Conservation (phyloP, 2,797 vertebrate genomes). For the Propithecus perrieri region DNA sequence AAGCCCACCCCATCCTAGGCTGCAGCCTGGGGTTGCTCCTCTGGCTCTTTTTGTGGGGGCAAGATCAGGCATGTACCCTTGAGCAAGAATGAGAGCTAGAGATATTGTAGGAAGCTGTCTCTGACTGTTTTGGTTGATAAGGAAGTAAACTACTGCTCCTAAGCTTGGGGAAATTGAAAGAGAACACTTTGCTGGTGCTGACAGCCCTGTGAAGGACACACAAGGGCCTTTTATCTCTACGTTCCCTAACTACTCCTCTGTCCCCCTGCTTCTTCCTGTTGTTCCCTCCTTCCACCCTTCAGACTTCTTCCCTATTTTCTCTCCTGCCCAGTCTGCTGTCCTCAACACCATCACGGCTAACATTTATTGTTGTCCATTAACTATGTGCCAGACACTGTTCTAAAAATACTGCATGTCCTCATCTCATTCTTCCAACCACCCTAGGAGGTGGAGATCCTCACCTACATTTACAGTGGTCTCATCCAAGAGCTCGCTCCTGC, state of each 20-base stretch:
- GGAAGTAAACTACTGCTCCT: not conserved
- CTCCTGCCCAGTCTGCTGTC: not conserved
- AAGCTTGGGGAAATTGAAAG: not conserved
- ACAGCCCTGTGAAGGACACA: not conserved
- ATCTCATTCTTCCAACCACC: not conserved
- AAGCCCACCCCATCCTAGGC: not conserved
- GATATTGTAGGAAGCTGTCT: not conserved
- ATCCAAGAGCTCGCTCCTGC: not conserved
- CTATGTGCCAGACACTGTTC: not conserved
- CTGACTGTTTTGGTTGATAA: not conserved
- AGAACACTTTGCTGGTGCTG: not conserved
- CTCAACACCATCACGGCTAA: rapidly evolving
- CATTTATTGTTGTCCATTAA: not conserved
- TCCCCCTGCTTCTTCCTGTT: not conserved
- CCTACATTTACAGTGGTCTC: not conserved
- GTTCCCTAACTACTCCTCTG: not conserved
- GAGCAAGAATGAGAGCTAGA: not conserved
- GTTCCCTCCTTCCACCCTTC: not conserved
- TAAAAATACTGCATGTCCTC: not conserved
- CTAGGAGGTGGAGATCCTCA: not conserved
- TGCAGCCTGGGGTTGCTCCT: not conserved
- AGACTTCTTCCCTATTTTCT: not conserved
- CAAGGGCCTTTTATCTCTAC: not conserved
- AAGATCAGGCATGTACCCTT: not conserved
- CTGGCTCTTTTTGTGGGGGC: not conserved